Evolutionary conservation across 2,113 vertebrate species (phyloP), one percentile per base, ranked within the genome.

Genomic region (Synchiropus splendidus): DNA sequence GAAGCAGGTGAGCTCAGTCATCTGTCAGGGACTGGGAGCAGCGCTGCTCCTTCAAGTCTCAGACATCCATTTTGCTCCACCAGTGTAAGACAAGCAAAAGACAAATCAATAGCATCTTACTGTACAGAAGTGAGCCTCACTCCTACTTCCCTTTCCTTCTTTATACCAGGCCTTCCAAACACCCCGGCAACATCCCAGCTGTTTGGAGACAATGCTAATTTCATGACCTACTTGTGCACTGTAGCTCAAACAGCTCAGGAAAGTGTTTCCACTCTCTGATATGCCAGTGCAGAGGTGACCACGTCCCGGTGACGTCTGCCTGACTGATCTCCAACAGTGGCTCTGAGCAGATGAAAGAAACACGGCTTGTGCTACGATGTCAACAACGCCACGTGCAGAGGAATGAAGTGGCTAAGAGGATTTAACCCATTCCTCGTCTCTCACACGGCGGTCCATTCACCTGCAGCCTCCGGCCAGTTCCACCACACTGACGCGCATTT

Each of bases 371-470:
- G 21, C 4, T 8, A 27, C 33, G 48, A 43, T 15, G 16, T 58
- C 55, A 69, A 53, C 45, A 57, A 45, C 42, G 43, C n/a, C 50
- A 61, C 45, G 35, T 31, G 21, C 18, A 39, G 33, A 39, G 54
- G 39, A 46, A 39, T 11, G 30, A 42, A 48, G 38, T 39, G 57
- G 18, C 49, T 51, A 61, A 75, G 54, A 72, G 63, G 60, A 70
- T 74, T 67, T 60, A 31, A 67, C 31, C 54, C 48, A 39, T 45
- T 27, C 21, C 43, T 42, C 27, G 4, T 64, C 53, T 36, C 45
- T 40, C 50, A 54, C 56, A 36, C 42, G 30, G 31, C 54, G 45
- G 46, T 62, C n/a, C 45, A 54, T 42, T 61, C 4, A 27, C n/a
- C n/a, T n/a, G n/a, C n/a, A n/a, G n/a, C n/a, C n/a, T n/a, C n/a